phyloP scores from a whole-genome alignment of 2,888 invertebrate genomes.

The Limnephilus lunatus region DNA sequence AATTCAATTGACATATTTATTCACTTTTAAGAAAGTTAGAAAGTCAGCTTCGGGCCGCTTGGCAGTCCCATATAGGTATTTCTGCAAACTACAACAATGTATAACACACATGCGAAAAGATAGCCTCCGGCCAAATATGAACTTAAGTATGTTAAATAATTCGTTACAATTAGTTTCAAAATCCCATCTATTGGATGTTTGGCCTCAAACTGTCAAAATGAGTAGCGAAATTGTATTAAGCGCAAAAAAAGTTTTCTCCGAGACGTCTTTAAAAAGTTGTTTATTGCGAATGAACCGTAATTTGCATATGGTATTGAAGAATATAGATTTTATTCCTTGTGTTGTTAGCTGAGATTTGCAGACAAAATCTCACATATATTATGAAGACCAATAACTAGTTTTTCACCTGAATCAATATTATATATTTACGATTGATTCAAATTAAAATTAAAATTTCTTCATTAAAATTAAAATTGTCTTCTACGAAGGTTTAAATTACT shows the following conservation, averaged over 20 bases:
- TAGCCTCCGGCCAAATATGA: neutral
- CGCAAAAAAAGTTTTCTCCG: neutral
- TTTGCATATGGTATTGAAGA: neutral
- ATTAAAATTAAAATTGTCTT: neutral
- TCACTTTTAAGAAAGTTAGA: constrained; percentile 2
- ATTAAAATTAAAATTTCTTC: neutral
- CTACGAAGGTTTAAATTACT: neutral
- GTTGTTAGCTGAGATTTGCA: neutral
- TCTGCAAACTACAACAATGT: neutral
- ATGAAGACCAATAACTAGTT: neutral
- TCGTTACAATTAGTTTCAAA: neutral
- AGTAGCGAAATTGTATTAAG: neutral
- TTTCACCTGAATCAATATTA: neutral
- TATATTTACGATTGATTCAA: neutral
- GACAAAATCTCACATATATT: neutral
- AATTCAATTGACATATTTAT: neutral
- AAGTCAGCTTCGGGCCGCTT: neutral
- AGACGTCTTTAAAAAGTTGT: neutral
- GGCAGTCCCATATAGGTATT: neutral
- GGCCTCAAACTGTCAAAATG: neutral
- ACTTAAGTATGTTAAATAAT: neutral
- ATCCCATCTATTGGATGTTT: neutral
- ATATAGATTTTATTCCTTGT: neutral
- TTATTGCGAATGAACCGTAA: neutral
- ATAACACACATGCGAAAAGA: neutral